These are phyloP conservation scores for Falco biarmicus DNA, from an alignment of 2,797 vertebrate genomes.

Conservation along the genomic window DNA sequence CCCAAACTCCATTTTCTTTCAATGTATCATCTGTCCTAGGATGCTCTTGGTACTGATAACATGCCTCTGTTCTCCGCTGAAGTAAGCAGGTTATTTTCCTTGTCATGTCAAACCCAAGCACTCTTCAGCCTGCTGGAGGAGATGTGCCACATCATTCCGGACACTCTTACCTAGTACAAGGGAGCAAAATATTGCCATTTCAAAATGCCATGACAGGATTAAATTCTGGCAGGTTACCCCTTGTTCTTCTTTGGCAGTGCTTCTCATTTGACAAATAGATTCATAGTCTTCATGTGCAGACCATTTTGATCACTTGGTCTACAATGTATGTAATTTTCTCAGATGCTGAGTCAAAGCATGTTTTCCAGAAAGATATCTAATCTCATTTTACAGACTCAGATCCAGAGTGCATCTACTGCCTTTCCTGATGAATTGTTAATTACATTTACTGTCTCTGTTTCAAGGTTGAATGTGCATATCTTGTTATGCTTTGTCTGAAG, in stretches of 20 bases:
- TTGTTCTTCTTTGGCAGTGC: not conserved
- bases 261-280: constrained; percentile 16
- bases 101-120: not conserved
- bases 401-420: not conserved
- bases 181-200: not conserved
- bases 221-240: not conserved
- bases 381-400: constrained; percentile 36
- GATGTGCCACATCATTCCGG: not conserved
- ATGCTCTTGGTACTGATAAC: not conserved
- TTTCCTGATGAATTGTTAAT: constrained; percentile 52
- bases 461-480: constrained; percentile 35
- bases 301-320: not conserved
- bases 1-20: not conserved
- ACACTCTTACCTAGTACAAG: not conserved
- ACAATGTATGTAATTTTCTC: constrained; percentile 8
- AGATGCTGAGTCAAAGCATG: constrained; percentile 27
- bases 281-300: not conserved
- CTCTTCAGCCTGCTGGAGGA: not conserved
- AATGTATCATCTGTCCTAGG: not conserved
- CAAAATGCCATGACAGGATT: not conserved
- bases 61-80: not conserved
- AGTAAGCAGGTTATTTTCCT: not conserved
- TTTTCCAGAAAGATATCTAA: constrained; percentile 35
- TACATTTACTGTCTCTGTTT: constrained; percentile 33
- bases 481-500: not conserved